Evolutionary conservation across 1,140 invertebrate genomes (phyloP).

Genomic region (Chymomyza costata): DNA sequence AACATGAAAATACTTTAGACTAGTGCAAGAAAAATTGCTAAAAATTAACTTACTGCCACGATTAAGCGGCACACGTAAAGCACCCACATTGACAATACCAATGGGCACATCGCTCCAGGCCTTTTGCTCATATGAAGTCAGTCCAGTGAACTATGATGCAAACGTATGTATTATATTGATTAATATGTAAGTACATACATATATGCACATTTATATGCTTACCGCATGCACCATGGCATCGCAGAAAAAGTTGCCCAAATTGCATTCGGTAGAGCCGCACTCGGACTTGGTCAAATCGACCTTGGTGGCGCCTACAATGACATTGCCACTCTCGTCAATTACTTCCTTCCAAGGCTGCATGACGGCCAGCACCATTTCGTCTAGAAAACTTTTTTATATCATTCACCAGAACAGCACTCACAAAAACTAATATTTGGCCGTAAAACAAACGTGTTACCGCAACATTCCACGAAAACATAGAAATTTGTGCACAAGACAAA

Average conservation of each 20-base stretch:
- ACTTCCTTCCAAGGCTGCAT: conserved; percentile 79
- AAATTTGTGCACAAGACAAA: conserved; percentile 15
- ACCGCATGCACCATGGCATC: conserved; percentile 82
- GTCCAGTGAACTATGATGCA: conserved; percentile 45
- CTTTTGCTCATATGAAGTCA: conserved; percentile 40
- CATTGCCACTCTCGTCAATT: conserved; percentile 78
- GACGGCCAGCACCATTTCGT: conserved; percentile 74
- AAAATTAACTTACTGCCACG: conserved; percentile 75
- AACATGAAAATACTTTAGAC: background rate
- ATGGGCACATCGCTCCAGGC: conserved; percentile 83
- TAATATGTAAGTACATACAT: background rate
- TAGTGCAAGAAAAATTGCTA: background rate
- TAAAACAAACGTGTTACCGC: background rate
- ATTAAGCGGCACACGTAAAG: conserved; percentile 79
- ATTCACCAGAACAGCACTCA: background rate
- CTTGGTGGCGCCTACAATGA: conserved; percentile 78
- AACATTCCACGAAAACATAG: background rate
- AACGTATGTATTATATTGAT: background rate
- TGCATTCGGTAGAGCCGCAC: conserved; percentile 82
- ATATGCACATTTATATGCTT: too few relatives aligned
- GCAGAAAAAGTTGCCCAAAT: conserved; percentile 84
- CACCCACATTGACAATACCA: conserved; percentile 82
- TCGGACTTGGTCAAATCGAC: conserved; percentile 78
- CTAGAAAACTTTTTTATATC: conserved; percentile 41
- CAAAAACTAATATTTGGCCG: background rate